Conservation (phyloP, 2,113 vertebrate species). For the Gambusia holbrooki region DNA sequence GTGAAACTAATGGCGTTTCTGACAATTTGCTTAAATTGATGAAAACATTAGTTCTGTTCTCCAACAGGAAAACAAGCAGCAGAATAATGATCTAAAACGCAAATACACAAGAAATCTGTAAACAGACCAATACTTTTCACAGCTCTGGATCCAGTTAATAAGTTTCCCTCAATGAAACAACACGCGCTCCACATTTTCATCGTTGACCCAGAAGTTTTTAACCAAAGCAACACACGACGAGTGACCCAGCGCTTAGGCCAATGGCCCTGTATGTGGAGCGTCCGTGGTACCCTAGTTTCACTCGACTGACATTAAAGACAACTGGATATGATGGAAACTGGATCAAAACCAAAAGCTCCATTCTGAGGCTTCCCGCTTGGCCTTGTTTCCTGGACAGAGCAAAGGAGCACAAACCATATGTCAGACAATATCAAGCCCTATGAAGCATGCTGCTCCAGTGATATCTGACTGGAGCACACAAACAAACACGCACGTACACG, state of each 20-base stretch:
- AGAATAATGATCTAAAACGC: background rate
- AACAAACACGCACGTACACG: conserved; percentile 35
- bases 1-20: no score
- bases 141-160: conserved; percentile 6
- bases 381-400: conserved; percentile 74
- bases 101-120: background rate
- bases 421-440: conserved; percentile 71
- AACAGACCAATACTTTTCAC: background rate
- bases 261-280: conserved; percentile 52
- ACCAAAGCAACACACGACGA: conserved; percentile 28
- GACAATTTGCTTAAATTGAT: no score
- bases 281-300: conserved; percentile 58
- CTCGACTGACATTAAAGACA: conserved; percentile 51
- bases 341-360: conserved; percentile 55
- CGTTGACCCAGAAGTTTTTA: conserved; percentile 52
- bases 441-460: conserved; percentile 70
- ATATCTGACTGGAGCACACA: conserved; percentile 46
- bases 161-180: conserved; percentile 28
- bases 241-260: conserved; percentile 38
- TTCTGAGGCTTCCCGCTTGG: conserved; percentile 64
- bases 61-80: background rate
- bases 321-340: conserved; percentile 55
- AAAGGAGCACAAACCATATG: conserved; percentile 75
- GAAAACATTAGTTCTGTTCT: no score
- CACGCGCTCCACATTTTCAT: conserved; percentile 12